phyloP scores from a whole-genome alignment of 2,888 invertebrate species.

The Petrolisthes cinctipes region DNA sequence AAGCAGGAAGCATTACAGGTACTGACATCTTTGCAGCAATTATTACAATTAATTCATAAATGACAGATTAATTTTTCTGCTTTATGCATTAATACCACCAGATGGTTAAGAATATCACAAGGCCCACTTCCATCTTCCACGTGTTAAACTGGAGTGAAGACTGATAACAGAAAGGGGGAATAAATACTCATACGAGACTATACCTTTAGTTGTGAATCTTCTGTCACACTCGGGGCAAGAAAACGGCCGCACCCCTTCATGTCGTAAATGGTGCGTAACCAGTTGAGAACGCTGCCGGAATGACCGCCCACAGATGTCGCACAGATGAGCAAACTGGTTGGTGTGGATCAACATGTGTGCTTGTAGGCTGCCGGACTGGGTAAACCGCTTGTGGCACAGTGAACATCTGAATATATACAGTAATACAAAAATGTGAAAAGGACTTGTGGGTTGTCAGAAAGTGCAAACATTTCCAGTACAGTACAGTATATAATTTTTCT shows the following conservation, averaged over 20 bases:
- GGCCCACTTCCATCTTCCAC: too few relatives aligned
- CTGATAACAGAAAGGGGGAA: neutral
- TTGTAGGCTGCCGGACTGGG: conserved; percentile 68
- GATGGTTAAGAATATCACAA: too few relatives aligned
- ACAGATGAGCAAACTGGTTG: conserved; percentile 67
- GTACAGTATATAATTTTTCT: neutral
- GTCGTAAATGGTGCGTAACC: conserved; percentile 67
- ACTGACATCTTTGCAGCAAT: too few relatives aligned
- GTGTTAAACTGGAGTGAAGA: neutral
- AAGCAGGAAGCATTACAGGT: too few relatives aligned
- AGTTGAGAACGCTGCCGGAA: conserved; percentile 68
- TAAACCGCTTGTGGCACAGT: conserved; percentile 68
- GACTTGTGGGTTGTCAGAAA: too few relatives aligned
- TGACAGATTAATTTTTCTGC: too few relatives aligned
- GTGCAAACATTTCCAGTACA: neutral
- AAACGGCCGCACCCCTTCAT: conserved; percentile 67
- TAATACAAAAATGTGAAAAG: too few relatives aligned
- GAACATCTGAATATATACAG: conserved; percentile 67
- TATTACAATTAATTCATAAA: too few relatives aligned
- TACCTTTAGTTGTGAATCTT: conserved; percentile 70
- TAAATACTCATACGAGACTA: neutral
- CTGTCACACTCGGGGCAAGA: conserved; percentile 67
- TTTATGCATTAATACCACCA: too few relatives aligned
- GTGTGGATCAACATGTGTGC: conserved; percentile 68
- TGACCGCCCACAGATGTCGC: conserved; percentile 68